Base-by-base conservation (phyloP, 2,888 invertebrate genomes). In the Matsumyia berberina region DNA sequence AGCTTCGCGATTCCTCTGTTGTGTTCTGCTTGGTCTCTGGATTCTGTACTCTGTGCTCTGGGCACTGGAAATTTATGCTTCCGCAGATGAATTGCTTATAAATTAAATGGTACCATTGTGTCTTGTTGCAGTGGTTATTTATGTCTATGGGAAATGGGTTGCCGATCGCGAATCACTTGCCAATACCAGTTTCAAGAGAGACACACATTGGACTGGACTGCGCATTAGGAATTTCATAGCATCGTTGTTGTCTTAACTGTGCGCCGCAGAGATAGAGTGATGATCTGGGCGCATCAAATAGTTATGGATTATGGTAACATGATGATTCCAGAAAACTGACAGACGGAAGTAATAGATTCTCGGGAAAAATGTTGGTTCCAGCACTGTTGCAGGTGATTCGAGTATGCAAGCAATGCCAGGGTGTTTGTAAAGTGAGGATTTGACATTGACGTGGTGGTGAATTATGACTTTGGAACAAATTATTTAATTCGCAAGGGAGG, bases 31-130 rank as follows among this genome's bases (percentile, higher is more conserved):
- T 11, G 9, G 33, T 42, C 39, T 24, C 9, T 12, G 55, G 39
- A 17, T 2, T 8, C n/a, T 7, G 49, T 3, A 4, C 24, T 24
- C 11, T 12, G 9, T 17, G 39, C 35, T 57, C 77, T 37, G 24
- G 24, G 24, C 46, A 2, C 29, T 46, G 64, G 81, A 76, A 77
- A 86, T 86, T 81, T 86, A 86, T 86, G 81, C 86, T 86, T 86
- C 86, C 86, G 76, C 81, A 81, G 86, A 86, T 86, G 86, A 86
- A 86, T 86, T 86, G 86, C 86, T 86, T 86, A 86, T 86, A 86
- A 81, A 81, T 81, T 86, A 86, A 86, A 86, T 81, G 76, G 81
- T 86, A 72, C 81, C 86, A 86, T 86, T 86, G 86, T 86, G 86
- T 81, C 86, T 77, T 86, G 86, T 86, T 86, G 81, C 81, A 77